Evolutionary conservation across 2,113 vertebrate species (phyloP), one percentile per base, ranked within the genome.

Genomic region (Rhynchopsitta pachyrhyncha): DNA sequence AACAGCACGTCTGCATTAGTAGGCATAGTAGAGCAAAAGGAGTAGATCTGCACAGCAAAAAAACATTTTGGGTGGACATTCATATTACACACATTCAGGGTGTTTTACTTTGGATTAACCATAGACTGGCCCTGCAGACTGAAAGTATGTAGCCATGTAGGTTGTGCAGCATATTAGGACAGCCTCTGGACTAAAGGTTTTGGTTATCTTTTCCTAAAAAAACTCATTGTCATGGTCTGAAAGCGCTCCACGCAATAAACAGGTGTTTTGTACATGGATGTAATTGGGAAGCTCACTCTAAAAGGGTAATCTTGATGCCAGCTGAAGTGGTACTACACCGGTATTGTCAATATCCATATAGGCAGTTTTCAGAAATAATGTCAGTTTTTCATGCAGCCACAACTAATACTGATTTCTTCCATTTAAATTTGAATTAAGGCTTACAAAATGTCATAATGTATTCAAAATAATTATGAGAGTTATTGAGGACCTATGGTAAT

Each of bases 131-230:
- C 44, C 18, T 44, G 27, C 29, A 33, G 20, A 41, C 31, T 17
- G 52, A 60, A 79, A 70, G 16, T 10, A 4, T 35, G 11, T 31
- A 78, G 15, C 8, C 59, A 28, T 57, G 20, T 59, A n/a, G 55
- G 20, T 23, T 23, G 5, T 63, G 49, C 53, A 50, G 11, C 1
- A 3, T 33, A n/a, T 57, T 19, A 69, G 3, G 2, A 70, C 5
- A 33, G 3, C 1, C 3, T 24, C 11, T 4, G 7, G 12, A 17
- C 14, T 8, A 17, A 1, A 66, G 11, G 2, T 10, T 57, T 86
- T 52, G 14, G 12, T 80, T 62, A 13, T 6, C 46, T 35, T 80
- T 70, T 69, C 35, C 13, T 52, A 57, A 42, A 71, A 28, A 63
- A 62, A n/a, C 5, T 31, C 27, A 22, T 46, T 17, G 6, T 27